These are phyloP conservation scores for Rhea pennata DNA, from an alignment of 2,113 vertebrate species.

Conservation along the genomic window DNA sequence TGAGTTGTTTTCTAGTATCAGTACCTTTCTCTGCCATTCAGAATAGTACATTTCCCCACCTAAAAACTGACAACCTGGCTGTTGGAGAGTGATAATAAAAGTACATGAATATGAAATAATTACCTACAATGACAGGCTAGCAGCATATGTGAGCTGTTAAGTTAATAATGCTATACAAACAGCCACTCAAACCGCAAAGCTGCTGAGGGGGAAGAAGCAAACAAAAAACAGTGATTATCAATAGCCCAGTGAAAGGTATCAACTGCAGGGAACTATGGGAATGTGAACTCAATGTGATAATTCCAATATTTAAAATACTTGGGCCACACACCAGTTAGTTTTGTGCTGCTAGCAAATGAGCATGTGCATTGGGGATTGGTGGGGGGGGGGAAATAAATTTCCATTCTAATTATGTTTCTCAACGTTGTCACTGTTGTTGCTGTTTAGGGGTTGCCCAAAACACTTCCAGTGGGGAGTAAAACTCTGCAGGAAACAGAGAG, in stretches of 20 bases:
- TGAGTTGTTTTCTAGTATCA: background rate
- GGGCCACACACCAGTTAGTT: background rate
- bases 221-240: constrained; percentile 32
- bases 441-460: background rate
- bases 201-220: constrained; percentile 67
- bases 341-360: background rate
- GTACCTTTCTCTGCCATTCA: background rate
- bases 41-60: background rate
- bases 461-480: background rate
- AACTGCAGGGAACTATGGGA: background rate
- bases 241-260: constrained; percentile 30
- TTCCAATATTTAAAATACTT: constrained; percentile 10
- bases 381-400: background rate
- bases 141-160: background rate
- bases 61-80: background rate
- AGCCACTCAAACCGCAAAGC: constrained; percentile 43
- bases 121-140: background rate
- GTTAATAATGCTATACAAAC: constrained; percentile 60
- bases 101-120: background rate
- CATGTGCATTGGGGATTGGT: rapidly evolving
- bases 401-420: background rate
- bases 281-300: background rate
- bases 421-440: background rate
- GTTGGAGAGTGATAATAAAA: background rate
- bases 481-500: background rate